phyloP scores from a whole-genome alignment of 92 coral and sea anemone genomes.

The Blastomussa wellsi region DNA sequence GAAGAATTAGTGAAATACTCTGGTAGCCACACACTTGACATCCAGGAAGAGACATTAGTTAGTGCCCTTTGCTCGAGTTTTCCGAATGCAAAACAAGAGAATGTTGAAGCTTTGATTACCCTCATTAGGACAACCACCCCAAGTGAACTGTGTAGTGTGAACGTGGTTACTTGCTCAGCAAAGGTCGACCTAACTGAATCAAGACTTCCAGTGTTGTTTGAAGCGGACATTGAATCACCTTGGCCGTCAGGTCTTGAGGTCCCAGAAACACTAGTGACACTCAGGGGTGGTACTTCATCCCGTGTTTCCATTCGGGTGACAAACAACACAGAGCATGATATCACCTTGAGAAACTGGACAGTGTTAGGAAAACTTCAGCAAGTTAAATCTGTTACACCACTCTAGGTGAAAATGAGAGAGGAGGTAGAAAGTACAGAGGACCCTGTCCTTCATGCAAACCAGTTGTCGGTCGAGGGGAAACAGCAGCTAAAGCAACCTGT shows the following conservation, averaged over 20 bases:
- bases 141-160: slow-evolving; percentile 42
- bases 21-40: too few species aligned
- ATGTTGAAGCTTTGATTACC: slow-evolving; percentile 36
- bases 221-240: slow-evolving; percentile 53
- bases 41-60: slow-evolving; percentile 4
- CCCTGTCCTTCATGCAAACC: not conserved
- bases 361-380: slow-evolving; percentile 41
- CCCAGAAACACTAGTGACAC: slow-evolving; percentile 35
- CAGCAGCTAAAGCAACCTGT: not conserved
- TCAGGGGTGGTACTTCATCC: slow-evolving; percentile 40
- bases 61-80: slow-evolving; percentile 43
- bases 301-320: slow-evolving; percentile 41
- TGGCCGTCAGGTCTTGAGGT: slow-evolving; percentile 58
- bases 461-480: not conserved
- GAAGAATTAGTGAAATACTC: too few species aligned
- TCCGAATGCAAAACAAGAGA: slow-evolving; percentile 22
- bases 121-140: slow-evolving; percentile 23
- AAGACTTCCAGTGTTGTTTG: too few species aligned
- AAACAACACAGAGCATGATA: slow-evolving; percentile 39
- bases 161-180: slow-evolving; percentile 45
- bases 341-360: slow-evolving; percentile 36
- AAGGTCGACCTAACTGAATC: slow-evolving; percentile 51
- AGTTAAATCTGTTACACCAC: slow-evolving; percentile 49
- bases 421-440: not conserved
- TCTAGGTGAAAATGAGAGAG: slow-evolving; percentile 41